These are phyloP conservation scores for Drosophila pseudotakahashii DNA, from an alignment of 2,888 invertebrate genomes.

Conservation along the genomic window DNA sequence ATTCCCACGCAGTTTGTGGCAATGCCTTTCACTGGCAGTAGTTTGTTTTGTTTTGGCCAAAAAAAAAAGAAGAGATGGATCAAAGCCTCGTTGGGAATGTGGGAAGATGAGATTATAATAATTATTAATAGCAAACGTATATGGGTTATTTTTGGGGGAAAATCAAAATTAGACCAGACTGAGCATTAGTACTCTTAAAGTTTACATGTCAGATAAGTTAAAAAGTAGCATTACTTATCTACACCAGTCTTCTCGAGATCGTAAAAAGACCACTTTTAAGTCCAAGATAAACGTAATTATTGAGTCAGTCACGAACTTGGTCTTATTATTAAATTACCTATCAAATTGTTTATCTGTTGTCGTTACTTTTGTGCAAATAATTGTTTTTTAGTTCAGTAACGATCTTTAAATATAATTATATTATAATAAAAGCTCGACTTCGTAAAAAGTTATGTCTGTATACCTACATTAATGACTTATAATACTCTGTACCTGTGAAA, in stretches of 20 bases:
- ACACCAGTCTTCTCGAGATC: neutral
- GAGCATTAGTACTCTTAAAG: neutral
- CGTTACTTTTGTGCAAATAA: neutral
- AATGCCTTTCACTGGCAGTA: constrained; percentile 64
- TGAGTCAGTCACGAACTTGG: constrained; percentile 21
- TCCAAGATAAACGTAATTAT: constrained; percentile 2
- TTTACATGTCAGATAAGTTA: neutral
- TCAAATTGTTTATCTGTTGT: constrained; percentile 1
- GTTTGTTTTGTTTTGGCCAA: constrained; percentile 36
- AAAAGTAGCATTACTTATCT: neutral
- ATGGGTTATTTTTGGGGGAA: neutral
- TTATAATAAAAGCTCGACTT: neutral
- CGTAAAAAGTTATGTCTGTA: neutral
- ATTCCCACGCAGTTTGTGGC: constrained; percentile 61
- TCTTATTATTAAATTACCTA: constrained; percentile 16
- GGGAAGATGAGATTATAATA: constrained; percentile 26
- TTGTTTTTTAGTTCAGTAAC: neutral
- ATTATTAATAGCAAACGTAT: constrained; percentile 12
- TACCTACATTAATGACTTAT: too few relatives aligned
- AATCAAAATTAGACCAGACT: neutral
- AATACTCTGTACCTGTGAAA: too few relatives aligned
- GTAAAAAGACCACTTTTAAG: neutral
- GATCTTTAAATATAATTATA: neutral
- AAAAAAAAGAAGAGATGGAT: constrained; percentile 24
- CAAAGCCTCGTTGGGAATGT: constrained; percentile 10